Conservation (phyloP, 1,140 invertebrate genomes). For the Habropoda laboriosa region DNA sequence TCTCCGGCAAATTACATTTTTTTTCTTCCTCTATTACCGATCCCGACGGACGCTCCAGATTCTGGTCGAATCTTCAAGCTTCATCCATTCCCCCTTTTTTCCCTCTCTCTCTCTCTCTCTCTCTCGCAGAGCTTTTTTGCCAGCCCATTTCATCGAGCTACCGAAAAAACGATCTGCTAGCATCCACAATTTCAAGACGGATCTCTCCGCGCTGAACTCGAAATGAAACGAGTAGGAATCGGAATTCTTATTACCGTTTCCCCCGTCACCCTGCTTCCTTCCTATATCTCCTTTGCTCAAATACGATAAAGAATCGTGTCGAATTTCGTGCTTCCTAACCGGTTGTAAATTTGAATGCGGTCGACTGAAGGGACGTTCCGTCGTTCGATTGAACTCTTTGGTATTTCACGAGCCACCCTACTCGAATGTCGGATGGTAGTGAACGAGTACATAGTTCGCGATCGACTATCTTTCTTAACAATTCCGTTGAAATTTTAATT, state of each 20-base stretch:
- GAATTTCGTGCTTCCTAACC: constrained; percentile 24
- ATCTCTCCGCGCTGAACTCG: constrained; percentile 28
- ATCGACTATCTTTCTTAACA: not conserved
- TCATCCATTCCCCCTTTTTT: constrained; percentile 11
- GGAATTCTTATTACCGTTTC: constrained; percentile 53
- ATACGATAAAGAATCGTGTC: constrained; percentile 28
- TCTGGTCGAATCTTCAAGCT: not conserved
- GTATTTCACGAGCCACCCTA: constrained; percentile 6
- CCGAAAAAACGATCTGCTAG: constrained; percentile 45
- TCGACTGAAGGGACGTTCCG: not conserved
- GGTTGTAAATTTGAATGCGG: constrained; percentile 37
- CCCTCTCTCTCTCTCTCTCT: not conserved
- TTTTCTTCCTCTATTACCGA: constrained; percentile 11
- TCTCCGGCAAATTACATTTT: constrained; percentile 28
- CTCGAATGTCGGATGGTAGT: not conserved
- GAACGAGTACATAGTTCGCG: not conserved
- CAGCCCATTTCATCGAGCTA: constrained; percentile 17
- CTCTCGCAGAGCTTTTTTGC: not conserved
- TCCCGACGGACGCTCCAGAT: not conserved
- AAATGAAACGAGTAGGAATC: constrained; percentile 38
- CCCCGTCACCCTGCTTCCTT: constrained; percentile 11
- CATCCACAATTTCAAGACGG: constrained; percentile 42
- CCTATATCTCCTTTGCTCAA: constrained; percentile 13
- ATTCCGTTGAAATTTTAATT: not conserved
- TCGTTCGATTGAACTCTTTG: constrained; percentile 4